Base-by-base conservation (phyloP, 2,797 vertebrate species). In the Lepus oiostolus region DNA sequence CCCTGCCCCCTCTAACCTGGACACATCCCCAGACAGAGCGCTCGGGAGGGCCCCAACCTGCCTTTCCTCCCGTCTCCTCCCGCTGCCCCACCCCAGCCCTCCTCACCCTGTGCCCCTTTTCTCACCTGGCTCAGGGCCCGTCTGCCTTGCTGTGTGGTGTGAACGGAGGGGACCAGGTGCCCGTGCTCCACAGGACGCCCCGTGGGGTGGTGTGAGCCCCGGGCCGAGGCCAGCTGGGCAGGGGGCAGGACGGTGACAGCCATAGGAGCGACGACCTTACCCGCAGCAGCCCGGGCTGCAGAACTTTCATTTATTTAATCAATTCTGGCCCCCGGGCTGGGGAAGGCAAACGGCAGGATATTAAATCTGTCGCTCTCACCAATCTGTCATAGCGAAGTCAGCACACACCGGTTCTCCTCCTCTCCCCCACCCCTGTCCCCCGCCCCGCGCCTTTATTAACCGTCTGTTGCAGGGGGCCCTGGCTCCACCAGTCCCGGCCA, bases 281-380 rank as follows among this genome's bases (percentile, higher is more conserved):
- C 91, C 96, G 10, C 14, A 90, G 95, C 96, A 95, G 96, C 77
- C 32, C 5, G 14, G 90, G 88, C 94, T 62, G 81, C 85, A 89
- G 72, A 80, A 85, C 96, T 97, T 97, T 98, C 98, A 98, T 98
- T 98, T 98, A 98, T 98, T 97, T 98, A 97, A 98, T 98, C 98
- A 98, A 98, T 98, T 97, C 95, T 62, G 85, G 97, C 97, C 98
- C 97, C 97, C 95, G 54, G 98, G 98, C 98, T 96, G 97, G 94
- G 96, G 95, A 98, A 97, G 97, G 97, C 96, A 97, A 98, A 96
- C 26, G 16, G 96, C 92, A 96, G 97, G 98, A 98, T 98, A 98
- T 98, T 98, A 98, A 98, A 98, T 98, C 97, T 98, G 98, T 96
- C 91, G 77, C 96, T 91, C 94, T 97, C 47, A 8, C 96, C 98